Evolutionary conservation across 2,113 vertebrate genomes (phyloP), one percentile per base, ranked within the genome.

Genomic region (Pitta sordida): DNA sequence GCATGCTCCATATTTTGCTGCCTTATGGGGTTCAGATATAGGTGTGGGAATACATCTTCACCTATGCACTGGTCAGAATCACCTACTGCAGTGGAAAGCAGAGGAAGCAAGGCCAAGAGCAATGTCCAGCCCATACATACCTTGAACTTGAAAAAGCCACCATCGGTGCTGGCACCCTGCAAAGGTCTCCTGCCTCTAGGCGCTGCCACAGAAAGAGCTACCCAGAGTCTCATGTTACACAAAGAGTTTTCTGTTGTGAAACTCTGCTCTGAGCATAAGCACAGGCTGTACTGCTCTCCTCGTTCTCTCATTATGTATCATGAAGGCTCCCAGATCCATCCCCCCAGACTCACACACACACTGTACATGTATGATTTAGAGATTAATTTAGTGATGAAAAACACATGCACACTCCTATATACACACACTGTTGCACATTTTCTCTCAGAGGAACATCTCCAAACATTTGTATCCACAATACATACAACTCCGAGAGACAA

Each of bases 261-360:
- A 63, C 10, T 4, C n/a, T 16, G 37, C 26, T 23, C n/a, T 32
- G 48, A 4, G 2, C 30, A n/a, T 30, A 13, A 49, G 48, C 36
- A 68, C 65, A 77, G 56, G 30, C 69, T 71, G 52, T 41, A 21
- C 52, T 3, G 1, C 51, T 78, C 29, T 21, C 51, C 32, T 83
- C 55, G 2, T 52, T 37, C 43, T 55, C 43, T 63, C 39, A n/a
- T n/a, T n/a, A n/a, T 6, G 17, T 51, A 30, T 39, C 29, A 2
- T 23, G 52, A 29, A 59, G 52, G 8, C 30, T 43, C 48, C 19
- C n/a, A 51, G 69, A n/a, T n/a, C n/a, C 60, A 41, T 63, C 13
- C 59, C 36, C 36, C 0, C 15, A 23, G 51, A 26, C 3, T 1
- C 55, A 13, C 3, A 1, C 32, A 19, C 23, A 32, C 5, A 3